Conservation (phyloP, 2,888 invertebrate genomes). For the Petrophora chlorosata region DNA sequence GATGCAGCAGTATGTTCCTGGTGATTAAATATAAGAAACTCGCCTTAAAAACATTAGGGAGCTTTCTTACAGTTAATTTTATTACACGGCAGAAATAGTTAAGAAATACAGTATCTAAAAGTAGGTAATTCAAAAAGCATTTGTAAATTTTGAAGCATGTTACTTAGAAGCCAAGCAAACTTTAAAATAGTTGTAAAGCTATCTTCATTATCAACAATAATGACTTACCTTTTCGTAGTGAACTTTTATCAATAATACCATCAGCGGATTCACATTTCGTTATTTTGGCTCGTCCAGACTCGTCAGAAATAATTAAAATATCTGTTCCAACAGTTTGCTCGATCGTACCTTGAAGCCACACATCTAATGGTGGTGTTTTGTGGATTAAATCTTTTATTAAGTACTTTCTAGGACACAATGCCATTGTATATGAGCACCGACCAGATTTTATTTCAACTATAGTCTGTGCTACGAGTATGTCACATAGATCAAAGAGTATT, state of each 20-base stretch:
- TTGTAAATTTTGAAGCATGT: too few species aligned
- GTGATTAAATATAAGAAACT: slow-evolving; percentile 18
- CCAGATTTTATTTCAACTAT: not conserved
- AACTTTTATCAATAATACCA: slow-evolving; percentile 64
- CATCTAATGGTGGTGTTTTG: slow-evolving; percentile 61
- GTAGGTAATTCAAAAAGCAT: too few species aligned
- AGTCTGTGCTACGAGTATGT: not conserved
- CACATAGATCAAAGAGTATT: too few species aligned
- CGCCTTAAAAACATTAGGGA: not conserved
- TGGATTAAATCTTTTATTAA: slow-evolving; percentile 64
- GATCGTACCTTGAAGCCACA: slow-evolving; percentile 79
- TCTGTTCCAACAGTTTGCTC: slow-evolving; percentile 73
- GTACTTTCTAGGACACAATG: slow-evolving; percentile 64
- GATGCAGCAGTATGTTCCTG: slow-evolving; percentile 75
- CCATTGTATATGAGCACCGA: slow-evolving; percentile 46
- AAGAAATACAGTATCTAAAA: too few species aligned
- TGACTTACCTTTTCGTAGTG: slow-evolving; percentile 63
- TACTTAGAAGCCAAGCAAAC: too few species aligned
- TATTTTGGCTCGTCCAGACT: slow-evolving; percentile 69
- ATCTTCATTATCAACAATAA: not conserved
- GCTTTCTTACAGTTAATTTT: too few species aligned
- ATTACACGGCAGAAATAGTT: too few species aligned
- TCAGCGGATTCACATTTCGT: slow-evolving; percentile 71
- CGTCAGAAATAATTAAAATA: slow-evolving; percentile 72
- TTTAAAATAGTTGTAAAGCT: too few species aligned